Evolutionary conservation across 1,140 invertebrate genomes (phyloP).

Genomic region (Drosophila kohkoa): DNA sequence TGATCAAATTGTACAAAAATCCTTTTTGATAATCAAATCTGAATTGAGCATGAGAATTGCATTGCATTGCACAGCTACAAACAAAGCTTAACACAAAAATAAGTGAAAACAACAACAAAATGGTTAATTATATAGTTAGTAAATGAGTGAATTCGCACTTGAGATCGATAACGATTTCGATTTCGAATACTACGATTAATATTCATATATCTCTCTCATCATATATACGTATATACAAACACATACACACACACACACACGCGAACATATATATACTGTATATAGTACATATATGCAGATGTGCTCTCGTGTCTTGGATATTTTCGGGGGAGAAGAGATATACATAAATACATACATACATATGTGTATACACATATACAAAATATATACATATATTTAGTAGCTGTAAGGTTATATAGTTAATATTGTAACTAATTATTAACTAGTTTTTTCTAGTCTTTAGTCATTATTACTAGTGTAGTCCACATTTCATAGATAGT

Average conservation of each 20-base stretch:
- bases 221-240: slow-evolving; percentile 18
- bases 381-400: slow-evolving; percentile 4
- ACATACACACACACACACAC: too few species aligned
- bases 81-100: background rate
- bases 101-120: background rate
- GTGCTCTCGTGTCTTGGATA: slow-evolving; percentile 19
- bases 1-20: slow-evolving; percentile 46
- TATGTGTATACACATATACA: background rate
- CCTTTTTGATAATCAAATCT: slow-evolving; percentile 46
- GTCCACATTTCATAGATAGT: slow-evolving; percentile 46
- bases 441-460: slow-evolving; percentile 31
- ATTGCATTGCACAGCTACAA: slow-evolving; percentile 33
- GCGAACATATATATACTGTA: slow-evolving; percentile 20
- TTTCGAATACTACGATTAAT: slow-evolving; percentile 29
- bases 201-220: slow-evolving; percentile 6
- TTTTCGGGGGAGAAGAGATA: background rate
- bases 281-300: slow-evolving; percentile 13
- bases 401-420: slow-evolving; percentile 27
- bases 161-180: slow-evolving; percentile 28
- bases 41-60: slow-evolving; percentile 16
- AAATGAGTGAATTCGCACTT: background rate
- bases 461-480: slow-evolving; percentile 38
- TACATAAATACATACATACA: background rate
- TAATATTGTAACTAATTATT: slow-evolving; percentile 31
- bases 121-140: slow-evolving; percentile 36